Conservation (phyloP, 2,888 invertebrate species). For the Caenorhabditis zanzibari region DNA sequence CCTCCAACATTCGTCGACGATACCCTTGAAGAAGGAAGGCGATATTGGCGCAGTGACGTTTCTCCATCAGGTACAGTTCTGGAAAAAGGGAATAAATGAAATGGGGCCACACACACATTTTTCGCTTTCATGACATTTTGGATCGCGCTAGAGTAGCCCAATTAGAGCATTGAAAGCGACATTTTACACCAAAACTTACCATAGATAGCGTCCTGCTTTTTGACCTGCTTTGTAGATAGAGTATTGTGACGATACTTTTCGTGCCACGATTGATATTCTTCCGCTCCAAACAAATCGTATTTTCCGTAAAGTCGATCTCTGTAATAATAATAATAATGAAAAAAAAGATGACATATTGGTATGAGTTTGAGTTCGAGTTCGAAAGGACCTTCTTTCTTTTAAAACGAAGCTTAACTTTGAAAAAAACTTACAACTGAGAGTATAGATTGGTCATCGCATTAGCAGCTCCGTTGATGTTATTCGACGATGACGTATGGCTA, state of each 20-base stretch:
- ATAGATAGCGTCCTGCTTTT: constrained; percentile 75
- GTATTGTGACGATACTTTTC: constrained; percentile 72
- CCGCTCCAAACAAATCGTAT: constrained; percentile 67
- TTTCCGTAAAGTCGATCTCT: constrained; percentile 67
- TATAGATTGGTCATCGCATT: constrained; percentile 27
- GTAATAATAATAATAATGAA: too few relatives aligned
- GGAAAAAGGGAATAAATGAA: constrained; percentile 28
- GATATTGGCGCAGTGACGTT: constrained; percentile 75
- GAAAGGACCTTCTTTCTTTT: too few relatives aligned
- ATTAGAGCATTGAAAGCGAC: not conserved
- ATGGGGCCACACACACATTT: too few relatives aligned
- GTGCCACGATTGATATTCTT: constrained; percentile 73
- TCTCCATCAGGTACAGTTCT: constrained; percentile 73
- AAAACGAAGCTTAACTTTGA: too few relatives aligned
- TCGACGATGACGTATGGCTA: constrained; percentile 19
- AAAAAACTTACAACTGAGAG: constrained; percentile 40
- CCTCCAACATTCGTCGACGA: constrained; percentile 71
- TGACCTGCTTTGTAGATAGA: constrained; percentile 68
- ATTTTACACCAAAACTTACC: constrained; percentile 50
- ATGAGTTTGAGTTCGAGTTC: too few relatives aligned
- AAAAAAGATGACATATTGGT: too few relatives aligned
- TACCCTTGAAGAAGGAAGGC: constrained; percentile 75
- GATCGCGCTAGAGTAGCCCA: too few relatives aligned
- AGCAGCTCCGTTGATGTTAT: not conserved
- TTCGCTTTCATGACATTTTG: too few relatives aligned